phyloP scores from a whole-genome alignment of 2,888 invertebrate genomes.

The Lasioglossum lativentre region DNA sequence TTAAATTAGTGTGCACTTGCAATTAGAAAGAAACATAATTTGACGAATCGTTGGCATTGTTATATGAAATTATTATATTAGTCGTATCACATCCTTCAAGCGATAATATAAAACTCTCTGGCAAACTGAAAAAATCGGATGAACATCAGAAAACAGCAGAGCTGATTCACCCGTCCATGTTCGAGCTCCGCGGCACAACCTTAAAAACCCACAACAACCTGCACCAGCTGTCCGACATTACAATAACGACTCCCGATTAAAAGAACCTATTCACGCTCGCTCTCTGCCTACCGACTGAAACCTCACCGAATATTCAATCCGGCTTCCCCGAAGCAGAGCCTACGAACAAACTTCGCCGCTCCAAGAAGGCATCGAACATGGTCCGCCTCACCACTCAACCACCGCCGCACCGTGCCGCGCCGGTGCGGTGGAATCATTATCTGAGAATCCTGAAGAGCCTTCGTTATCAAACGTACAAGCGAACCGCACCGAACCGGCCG shows the following conservation, averaged over 20 bases:
- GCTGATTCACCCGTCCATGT: background rate
- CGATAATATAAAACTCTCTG: too few relatives aligned
- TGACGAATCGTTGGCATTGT: too few relatives aligned
- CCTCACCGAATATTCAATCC: conserved; percentile 4
- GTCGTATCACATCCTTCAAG: too few relatives aligned
- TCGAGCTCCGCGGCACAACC: background rate
- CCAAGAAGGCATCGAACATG: background rate
- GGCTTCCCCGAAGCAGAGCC: background rate
- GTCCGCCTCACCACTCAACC: background rate
- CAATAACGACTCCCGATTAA: conserved; percentile 2
- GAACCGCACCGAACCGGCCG: background rate
- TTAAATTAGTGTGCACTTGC: too few relatives aligned
- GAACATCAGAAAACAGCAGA: background rate
- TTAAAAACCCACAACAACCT: background rate
- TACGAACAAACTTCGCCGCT: background rate
- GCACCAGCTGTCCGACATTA: background rate
- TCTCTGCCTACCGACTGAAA: background rate
- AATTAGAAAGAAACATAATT: too few relatives aligned
- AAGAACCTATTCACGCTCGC: background rate
- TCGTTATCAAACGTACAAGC: conserved; percentile 3
- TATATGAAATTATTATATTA: too few relatives aligned
- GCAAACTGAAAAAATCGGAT: background rate
- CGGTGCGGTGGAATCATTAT: conserved; percentile 2
- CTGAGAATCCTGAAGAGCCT: background rate
- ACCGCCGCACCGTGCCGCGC: background rate